Conservation (phyloP, 2,797 vertebrate genomes). For the Pteronotus mesoamericanus region DNA sequence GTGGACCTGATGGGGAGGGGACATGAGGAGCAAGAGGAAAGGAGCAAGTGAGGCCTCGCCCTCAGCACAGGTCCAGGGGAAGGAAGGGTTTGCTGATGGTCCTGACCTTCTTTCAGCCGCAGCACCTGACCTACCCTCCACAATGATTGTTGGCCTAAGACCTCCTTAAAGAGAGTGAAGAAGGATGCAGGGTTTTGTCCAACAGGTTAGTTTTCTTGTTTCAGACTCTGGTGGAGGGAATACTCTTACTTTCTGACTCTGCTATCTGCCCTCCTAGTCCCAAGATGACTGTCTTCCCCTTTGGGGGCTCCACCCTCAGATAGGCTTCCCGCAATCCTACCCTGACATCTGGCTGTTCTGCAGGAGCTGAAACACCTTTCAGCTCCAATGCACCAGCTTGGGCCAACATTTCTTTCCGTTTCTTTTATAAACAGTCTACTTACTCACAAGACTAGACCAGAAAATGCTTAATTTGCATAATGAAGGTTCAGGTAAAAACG, state of each 20-base stretch:
- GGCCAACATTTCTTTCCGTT: constrained; percentile 32
- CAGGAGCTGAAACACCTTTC: not conserved
- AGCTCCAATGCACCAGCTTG: not conserved
- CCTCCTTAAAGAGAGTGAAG: not conserved
- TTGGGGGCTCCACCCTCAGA: not conserved
- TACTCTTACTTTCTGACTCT: not conserved
- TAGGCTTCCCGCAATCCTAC: not conserved
- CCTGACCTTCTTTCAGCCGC: not conserved
- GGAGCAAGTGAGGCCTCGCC: not conserved
- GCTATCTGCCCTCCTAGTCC: not conserved
- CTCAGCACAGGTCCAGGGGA: not conserved
- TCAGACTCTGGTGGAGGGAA: constrained; percentile 36
- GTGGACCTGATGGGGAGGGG: not conserved
- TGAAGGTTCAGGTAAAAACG: not conserved
- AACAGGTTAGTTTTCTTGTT: constrained; percentile 23
- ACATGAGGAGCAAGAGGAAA: not conserved
- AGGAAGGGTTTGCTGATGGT: not conserved
- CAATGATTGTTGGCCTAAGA: not conserved
- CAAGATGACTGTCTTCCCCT: not conserved
- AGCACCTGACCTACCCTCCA: not conserved
- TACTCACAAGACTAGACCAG: not conserved
- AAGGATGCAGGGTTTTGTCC: not conserved
- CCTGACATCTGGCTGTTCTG: not conserved
- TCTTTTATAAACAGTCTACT: constrained; percentile 9
- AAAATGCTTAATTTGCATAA: not conserved